Conservation (phyloP, 1,140 invertebrate species). For the Chymomyza costata region DNA sequence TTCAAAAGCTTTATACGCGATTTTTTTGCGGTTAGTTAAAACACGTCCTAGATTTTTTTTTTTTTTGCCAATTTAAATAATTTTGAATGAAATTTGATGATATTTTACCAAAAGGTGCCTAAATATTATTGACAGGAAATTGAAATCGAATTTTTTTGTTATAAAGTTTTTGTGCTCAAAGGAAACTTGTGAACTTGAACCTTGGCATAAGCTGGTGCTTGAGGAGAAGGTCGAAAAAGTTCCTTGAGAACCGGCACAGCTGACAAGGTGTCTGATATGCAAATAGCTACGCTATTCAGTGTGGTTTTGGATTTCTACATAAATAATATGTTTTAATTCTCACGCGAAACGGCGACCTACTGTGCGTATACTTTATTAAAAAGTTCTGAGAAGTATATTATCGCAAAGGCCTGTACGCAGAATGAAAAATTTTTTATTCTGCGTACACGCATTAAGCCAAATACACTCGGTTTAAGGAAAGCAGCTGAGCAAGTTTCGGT, state of each 20-base stretch:
- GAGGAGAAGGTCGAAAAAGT: not conserved
- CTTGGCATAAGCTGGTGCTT: not conserved
- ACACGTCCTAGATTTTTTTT: not conserved
- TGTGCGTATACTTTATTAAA: too few species aligned
- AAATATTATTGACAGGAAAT: conserved; percentile 7
- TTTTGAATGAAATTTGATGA: conserved; percentile 11
- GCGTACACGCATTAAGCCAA: too few species aligned
- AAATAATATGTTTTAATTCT: too few species aligned
- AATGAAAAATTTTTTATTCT: too few species aligned
- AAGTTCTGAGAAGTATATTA: too few species aligned
- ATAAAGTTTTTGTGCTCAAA: not conserved
- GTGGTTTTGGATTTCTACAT: too few species aligned
- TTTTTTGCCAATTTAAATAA: not conserved
- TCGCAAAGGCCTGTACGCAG: too few species aligned
- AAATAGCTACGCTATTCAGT: too few species aligned
- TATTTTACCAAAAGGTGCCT: conserved; percentile 14
- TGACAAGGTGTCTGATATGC: conserved; percentile 32
- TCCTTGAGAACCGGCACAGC: conserved; percentile 30
- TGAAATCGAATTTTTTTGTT: not conserved
- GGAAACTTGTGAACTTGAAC: not conserved
- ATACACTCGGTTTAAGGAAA: too few species aligned
- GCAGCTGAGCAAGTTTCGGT: too few species aligned
- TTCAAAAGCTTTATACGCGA: conserved; percentile 67
- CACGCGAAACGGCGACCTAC: too few species aligned
- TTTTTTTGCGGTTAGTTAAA: conserved; percentile 65